Conservation (phyloP, 2,113 vertebrate genomes). For the Malurus elegans region DNA sequence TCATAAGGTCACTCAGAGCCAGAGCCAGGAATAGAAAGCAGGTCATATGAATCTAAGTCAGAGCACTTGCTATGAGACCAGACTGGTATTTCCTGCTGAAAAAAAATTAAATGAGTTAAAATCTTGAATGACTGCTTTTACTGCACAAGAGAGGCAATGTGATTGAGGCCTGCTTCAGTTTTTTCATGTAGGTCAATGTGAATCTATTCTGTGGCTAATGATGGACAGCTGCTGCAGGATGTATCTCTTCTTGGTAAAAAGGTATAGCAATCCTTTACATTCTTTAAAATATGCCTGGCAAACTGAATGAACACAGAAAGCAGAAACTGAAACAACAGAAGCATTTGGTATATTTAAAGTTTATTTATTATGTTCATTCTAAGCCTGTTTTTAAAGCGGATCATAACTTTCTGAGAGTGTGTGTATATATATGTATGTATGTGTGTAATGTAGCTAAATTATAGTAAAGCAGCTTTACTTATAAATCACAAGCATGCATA, state of each 20-base stretch:
- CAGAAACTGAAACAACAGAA: neutral
- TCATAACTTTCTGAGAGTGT: neutral
- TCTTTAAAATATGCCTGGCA: neutral
- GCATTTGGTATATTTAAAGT: neutral
- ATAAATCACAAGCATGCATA: neutral
- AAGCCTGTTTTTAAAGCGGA: slow-evolving; percentile 8
- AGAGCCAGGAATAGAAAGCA: slow-evolving; percentile 52
- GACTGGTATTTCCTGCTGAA: slow-evolving; percentile 21
- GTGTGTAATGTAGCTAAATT: neutral
- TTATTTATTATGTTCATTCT: slow-evolving; percentile 4
- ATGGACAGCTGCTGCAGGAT: slow-evolving; percentile 20
- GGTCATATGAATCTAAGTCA: slow-evolving; percentile 48
- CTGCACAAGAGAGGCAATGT: neutral
- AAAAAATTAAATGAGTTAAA: slow-evolving; percentile 18
- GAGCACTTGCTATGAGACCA: slow-evolving; percentile 25
- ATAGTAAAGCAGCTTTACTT: neutral
- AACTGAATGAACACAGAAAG: neutral
- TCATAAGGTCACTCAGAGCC: slow-evolving; percentile 27
- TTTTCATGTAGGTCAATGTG: neutral
- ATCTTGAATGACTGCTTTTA: slow-evolving; percentile 26
- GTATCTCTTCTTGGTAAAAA: neutral
- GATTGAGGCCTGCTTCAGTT: slow-evolving; percentile 31
- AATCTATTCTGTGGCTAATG: neutral
- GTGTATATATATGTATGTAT: neutral
- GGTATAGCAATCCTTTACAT: neutral